These are phyloP conservation scores for Lycophotia porphyrea DNA, from an alignment of 2,888 invertebrate genomes.

Conservation along the genomic window DNA sequence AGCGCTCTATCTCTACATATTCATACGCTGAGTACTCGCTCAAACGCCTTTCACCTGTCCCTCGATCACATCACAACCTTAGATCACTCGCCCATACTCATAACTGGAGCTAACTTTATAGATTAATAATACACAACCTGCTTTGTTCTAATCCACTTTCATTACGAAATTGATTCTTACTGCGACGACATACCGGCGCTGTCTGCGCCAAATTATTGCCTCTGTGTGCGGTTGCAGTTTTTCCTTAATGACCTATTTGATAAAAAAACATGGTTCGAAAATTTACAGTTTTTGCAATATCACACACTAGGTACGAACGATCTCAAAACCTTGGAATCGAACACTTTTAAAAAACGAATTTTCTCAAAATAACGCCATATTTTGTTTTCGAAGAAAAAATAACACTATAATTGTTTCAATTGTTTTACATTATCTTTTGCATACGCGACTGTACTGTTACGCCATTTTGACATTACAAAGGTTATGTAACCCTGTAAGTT, in stretches of 20 bases:
- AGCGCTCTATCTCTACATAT: constrained; percentile 28
- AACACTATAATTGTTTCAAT: constrained; percentile 16
- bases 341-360: background rate
- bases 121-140: constrained; percentile 67
- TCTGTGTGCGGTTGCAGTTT: background rate
- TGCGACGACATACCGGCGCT: background rate
- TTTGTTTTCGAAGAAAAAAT: background rate
- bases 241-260: background rate
- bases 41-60: constrained; percentile 63
- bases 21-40: constrained; percentile 16
- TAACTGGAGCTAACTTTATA: constrained; percentile 70
- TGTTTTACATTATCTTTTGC: constrained; percentile 2
- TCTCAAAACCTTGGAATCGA: background rate
- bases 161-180: constrained; percentile 3
- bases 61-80: constrained; percentile 56
- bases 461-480: constrained; percentile 35
- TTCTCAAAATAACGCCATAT: background rate
- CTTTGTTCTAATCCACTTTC: constrained; percentile 46
- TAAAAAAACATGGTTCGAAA: background rate
- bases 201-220: background rate
- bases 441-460: constrained; percentile 18
- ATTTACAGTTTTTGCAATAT: background rate
- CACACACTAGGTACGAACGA: background rate
- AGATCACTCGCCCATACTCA: constrained; percentile 68
- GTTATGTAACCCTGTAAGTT: constrained; percentile 47